Base-by-base conservation (phyloP, 2,797 vertebrate species). In the Australoheros facetus region DNA sequence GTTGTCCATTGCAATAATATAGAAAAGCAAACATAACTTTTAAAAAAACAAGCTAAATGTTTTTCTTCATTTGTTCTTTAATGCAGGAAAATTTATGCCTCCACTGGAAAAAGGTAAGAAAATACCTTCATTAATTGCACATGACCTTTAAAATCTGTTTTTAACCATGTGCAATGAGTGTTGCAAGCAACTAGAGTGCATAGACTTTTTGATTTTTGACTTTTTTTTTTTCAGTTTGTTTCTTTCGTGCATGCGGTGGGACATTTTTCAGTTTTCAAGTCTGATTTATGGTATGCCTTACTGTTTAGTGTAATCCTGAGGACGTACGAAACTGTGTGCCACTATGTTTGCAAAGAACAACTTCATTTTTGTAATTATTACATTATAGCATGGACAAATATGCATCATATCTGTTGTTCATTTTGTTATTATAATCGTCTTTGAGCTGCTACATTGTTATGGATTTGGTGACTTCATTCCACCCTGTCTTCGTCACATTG, bases 1-100 rank as follows among this genome's bases (percentile, higher is more conserved):
- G 1, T 23, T 28, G 69, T 51, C 62, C 3, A 32, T 16, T 55
- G 32, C 34, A 62, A 10, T 26, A 21, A 56, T 0, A 28, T 14
- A 54, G 7, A 51, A 10, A 72, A 19, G 9, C 39, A 7, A 26
- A 13, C 16, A 12, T 55, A 59, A 8, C 1, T 34, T 69, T 54
- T 1, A 30, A n/a, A 48, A 64, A 64, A 78, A 70, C 1, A 30
- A n/a, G 9, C 13, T 30, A 11, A 73, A 69, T 69, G 1, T 53
- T 2, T 71, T 73, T 80, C 3, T 19, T 69, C 10, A n/a, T 34
- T 48, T 75, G 8, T 56, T 77, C 26, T 75, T 75, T 83, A 73
- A 77, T 70, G 4, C 45, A 96, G 95, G 93, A 71, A 85, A 94
- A 91, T 95, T 96, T 87, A 75, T 95, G 71, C 95, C 95, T 76